These are phyloP conservation scores for Nothobranchius furzeri DNA, from an alignment of 2,113 vertebrate species.

Conservation along the genomic window DNA sequence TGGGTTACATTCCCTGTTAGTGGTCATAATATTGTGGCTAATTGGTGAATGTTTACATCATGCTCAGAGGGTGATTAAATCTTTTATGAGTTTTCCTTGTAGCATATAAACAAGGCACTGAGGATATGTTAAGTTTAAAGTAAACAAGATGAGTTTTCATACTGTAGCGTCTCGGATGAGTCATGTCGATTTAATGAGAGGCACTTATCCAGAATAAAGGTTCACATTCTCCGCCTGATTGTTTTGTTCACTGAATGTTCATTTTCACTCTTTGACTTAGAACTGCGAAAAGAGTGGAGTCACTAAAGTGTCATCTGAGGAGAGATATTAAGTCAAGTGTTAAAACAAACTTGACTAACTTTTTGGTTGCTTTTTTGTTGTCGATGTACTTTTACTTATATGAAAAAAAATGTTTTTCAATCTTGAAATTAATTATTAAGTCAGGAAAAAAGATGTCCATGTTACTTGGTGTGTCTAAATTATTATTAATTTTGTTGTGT, in stretches of 20 bases:
- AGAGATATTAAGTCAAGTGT: not conserved
- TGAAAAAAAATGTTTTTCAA: no score
- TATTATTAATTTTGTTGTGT: not conserved
- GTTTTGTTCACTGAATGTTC: conserved; percentile 52
- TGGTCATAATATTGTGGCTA: not conserved
- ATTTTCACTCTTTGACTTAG: conserved; percentile 46
- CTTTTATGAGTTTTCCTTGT: conserved; percentile 17
- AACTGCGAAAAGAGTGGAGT: conserved; percentile 25
- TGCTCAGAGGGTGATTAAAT: conserved; percentile 7
- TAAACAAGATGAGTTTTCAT: not conserved
- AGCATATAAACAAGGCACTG: not conserved
- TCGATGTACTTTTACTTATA: not conserved
- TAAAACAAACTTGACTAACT: conserved; percentile 1
- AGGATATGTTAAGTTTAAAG: not conserved
- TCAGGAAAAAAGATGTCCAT: not conserved
- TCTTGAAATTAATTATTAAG: no score
- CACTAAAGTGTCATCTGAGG: conserved; percentile 21
- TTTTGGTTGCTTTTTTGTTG: fast-evolving
- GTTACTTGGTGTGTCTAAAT: no score
- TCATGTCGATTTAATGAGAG: conserved; percentile 67
- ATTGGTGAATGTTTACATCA: conserved; percentile 16
- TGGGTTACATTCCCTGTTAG: no score
- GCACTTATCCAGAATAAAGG: conserved; percentile 64
- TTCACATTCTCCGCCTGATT: conserved; percentile 50
- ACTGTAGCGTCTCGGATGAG: conserved; percentile 61